phyloP scores from a whole-genome alignment of 2,888 invertebrate species.

The Agrochola litura region DNA sequence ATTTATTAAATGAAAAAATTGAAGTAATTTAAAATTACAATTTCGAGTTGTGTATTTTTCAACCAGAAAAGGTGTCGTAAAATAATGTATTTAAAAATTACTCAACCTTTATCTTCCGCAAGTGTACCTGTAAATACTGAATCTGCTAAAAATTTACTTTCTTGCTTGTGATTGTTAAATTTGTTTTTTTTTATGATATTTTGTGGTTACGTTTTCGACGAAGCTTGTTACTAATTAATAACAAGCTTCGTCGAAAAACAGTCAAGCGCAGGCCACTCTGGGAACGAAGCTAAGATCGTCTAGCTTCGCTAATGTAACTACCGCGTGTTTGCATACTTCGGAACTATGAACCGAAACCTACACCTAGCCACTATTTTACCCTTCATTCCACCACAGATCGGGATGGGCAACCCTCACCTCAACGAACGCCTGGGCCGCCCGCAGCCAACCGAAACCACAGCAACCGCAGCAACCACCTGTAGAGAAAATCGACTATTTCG shows the following conservation, averaged over 20 bases:
- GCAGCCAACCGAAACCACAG: constrained; percentile 73
- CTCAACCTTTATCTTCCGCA: neutral
- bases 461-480: constrained; percentile 57
- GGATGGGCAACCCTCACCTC: constrained; percentile 88
- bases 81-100: neutral
- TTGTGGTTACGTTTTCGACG: no score
- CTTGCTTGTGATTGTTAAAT: neutral
- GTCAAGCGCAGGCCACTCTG: no score
- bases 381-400: constrained; percentile 35
- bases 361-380: neutral
- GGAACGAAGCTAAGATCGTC: no score
- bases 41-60: no score
- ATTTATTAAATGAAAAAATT: no score
- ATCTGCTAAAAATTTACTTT: neutral
- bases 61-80: neutral
- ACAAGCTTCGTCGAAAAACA: neutral
- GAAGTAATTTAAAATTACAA: no score
- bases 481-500: constrained; percentile 87
- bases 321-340: no score
- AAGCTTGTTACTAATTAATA: neutral
- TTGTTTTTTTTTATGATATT: no score
- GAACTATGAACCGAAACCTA: neutral
- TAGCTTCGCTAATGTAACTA: no score
- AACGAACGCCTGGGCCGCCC: constrained; percentile 85
- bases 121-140: no score